A percentile compares a stretch with the other conserved stretches of the same genome.
These are phyloP conservation scores for Pocillopora meandrina DNA, from an alignment of 92 coral and sea anemone genomes.

Conservation along the genomic window DNA sequence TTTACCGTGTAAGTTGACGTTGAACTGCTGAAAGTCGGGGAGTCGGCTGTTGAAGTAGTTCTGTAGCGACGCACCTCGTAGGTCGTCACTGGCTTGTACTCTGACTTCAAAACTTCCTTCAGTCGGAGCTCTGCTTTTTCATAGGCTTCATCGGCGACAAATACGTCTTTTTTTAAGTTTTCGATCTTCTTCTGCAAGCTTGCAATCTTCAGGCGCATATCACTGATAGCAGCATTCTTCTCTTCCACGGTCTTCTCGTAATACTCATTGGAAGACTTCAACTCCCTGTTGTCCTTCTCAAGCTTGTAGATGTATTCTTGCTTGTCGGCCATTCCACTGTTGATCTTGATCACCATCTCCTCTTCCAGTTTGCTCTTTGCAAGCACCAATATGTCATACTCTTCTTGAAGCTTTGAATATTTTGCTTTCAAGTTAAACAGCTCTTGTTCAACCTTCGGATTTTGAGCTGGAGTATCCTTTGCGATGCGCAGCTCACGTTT, in stretches of 20 bases:
- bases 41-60: neutral
- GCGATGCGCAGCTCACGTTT: conserved; percentile 41
- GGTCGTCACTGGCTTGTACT: conserved; percentile 49
- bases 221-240: conserved; percentile 49
- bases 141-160: conserved; percentile 59
- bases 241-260: conserved; percentile 43
- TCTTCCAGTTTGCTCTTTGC: conserved; percentile 52
- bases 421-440: conserved; percentile 10
- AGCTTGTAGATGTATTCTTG: conserved; percentile 63
- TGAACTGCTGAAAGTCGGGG: conserved; percentile 9
- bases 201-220: conserved; percentile 37
- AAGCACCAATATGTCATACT: conserved; percentile 30
- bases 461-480: conserved; percentile 39
- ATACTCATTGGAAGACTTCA: conserved; percentile 56
- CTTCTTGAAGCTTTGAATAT: conserved; percentile 51
- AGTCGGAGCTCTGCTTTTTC: conserved; percentile 58
- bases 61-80: conserved; percentile 41
- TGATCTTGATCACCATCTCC: conserved; percentile 48
- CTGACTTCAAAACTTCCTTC: conserved; percentile 52
- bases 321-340: conserved; percentile 50
- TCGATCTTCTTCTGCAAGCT: conserved; percentile 41
- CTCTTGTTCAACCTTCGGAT: conserved; percentile 18
- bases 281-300: conserved; percentile 60
- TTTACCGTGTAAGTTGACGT: neutral
- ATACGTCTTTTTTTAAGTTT: conserved; percentile 46